Base-by-base conservation (phyloP, 2,113 vertebrate species). In the Argyrosomus japonicus region DNA sequence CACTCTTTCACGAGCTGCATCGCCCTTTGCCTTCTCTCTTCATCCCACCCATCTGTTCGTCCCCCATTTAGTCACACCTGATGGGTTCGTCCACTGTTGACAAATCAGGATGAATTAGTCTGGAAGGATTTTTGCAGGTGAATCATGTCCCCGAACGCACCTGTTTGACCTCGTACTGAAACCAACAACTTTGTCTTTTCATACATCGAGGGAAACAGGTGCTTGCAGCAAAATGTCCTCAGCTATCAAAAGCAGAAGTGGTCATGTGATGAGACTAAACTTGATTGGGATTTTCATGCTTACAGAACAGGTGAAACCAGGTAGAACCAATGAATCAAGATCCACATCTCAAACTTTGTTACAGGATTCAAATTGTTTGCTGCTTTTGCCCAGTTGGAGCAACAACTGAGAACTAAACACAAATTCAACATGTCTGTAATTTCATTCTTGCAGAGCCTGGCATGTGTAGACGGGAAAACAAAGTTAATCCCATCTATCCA, bases 21-120 rank as follows among this genome's bases (percentile, higher is more conserved):
- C 23, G 3, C 10, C 40, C 17, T 68, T 48, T 47, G 15, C 19
- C 50, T 29, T 23, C 13, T 47, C 47, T 50, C 56, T 23, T 23
- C 62, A 14, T 47, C 47, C 25, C 12, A 1, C 25, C 29, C 62
- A 51, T 32, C 63, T 53, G 75, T 43, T 45, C 7, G 12, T 40
- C 7, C 70, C 17, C 60, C n/a, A 32, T 51, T 60, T 6, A 25
- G 23, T n/a, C 82, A 79, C 62, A 51, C 21, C 60, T 63, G 63
- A 68, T 12, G 29, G 54, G 19, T 53, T 72, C 15, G 40, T 65
- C 18, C 43, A 9, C 25, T 32, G 64, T 14, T 2, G 12, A 57
- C 60, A n/a, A 58, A 43, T 61, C n/a, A 15, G 23, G 10, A 61
- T 23, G 23, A 25, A 58, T 64, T 51, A 12, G 40, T 48, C 57